Evolutionary conservation across 1,140 invertebrate species (phyloP).

Genomic region (Drosophila gunungcola): DNA sequence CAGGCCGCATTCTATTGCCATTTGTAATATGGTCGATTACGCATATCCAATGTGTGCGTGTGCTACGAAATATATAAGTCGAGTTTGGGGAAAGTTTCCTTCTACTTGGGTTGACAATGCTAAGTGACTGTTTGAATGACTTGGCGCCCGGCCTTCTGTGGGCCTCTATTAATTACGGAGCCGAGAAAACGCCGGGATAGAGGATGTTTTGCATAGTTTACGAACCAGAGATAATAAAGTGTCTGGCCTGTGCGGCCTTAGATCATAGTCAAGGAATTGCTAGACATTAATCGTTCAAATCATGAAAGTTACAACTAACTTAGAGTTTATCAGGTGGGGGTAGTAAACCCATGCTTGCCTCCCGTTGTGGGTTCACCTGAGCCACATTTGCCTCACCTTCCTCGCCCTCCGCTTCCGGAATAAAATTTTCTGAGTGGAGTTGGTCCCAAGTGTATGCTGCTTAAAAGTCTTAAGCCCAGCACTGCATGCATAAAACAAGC

Average conservation of each 20-base stretch:
- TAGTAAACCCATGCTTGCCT: neutral
- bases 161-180: constrained; percentile 56
- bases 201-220: constrained; percentile 60
- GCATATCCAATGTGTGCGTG: constrained; percentile 58
- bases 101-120: constrained; percentile 48
- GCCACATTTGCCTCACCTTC: constrained; percentile 6
- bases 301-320: constrained; percentile 52
- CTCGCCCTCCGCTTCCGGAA: neutral
- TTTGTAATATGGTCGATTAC: constrained; percentile 61
- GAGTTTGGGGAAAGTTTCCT: constrained; percentile 64
- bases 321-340: constrained; percentile 7
- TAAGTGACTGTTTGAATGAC: constrained; percentile 78
- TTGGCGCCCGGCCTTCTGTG: constrained; percentile 38
- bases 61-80: constrained; percentile 8
- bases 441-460: constrained; percentile 47
- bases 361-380: constrained; percentile 23
- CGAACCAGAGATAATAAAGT: constrained; percentile 53
- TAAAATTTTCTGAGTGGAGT: constrained; percentile 29
- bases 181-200: constrained; percentile 11
- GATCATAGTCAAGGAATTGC: constrained; percentile 56
- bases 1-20: constrained; percentile 16
- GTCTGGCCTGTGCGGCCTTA: constrained; percentile 31
- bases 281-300: constrained; percentile 61
- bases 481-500: constrained; percentile 46
- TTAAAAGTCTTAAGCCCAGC: constrained; percentile 48